These are phyloP conservation scores for Coenobita brevimanus DNA, from an alignment of 1,140 invertebrate genomes.

Conservation along the genomic window DNA sequence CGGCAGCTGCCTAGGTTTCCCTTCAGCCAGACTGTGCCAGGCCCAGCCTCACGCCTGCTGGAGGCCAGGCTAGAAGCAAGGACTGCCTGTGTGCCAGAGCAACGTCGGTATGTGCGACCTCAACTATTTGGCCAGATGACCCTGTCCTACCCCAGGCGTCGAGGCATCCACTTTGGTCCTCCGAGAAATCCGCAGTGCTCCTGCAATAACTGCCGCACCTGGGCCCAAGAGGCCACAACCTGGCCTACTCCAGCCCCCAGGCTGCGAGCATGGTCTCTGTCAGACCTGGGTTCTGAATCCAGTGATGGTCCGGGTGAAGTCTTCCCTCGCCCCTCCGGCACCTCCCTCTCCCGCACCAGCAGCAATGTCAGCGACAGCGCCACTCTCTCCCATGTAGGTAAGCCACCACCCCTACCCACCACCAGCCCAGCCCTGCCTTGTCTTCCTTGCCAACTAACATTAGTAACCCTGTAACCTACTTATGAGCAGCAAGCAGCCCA, in stretches of 20 bases:
- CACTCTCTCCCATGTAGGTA: constrained; percentile 64
- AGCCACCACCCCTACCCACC: constrained; percentile 36
- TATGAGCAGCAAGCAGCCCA: no score
- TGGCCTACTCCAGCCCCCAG: constrained; percentile 21
- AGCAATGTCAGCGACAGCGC: constrained; percentile 63
- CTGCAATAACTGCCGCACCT: constrained; percentile 81
- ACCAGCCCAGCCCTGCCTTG: background rate
- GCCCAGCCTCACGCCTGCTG: constrained; percentile 23
- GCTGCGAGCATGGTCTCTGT: constrained; percentile 60
- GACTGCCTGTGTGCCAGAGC: constrained; percentile 28
- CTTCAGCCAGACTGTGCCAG: constrained; percentile 63
- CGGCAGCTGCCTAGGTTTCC: constrained; percentile 58
- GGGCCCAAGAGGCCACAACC: constrained; percentile 74
- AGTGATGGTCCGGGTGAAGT: background rate
- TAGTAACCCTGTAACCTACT: background rate
- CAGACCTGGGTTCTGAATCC: constrained; percentile 24
- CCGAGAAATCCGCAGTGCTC: constrained; percentile 83
- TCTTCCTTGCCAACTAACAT: background rate
- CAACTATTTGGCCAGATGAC: constrained; percentile 79
- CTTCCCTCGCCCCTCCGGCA: constrained; percentile 46
- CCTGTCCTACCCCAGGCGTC: constrained; percentile 79
- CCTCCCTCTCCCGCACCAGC: constrained; percentile 51
- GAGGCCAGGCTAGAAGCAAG: constrained; percentile 34
- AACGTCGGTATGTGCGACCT: constrained; percentile 62
- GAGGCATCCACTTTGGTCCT: constrained; percentile 82